Evolutionary conservation across 2,113 vertebrate species (phyloP).

Genomic region (Eudorcas thomsonii): DNA sequence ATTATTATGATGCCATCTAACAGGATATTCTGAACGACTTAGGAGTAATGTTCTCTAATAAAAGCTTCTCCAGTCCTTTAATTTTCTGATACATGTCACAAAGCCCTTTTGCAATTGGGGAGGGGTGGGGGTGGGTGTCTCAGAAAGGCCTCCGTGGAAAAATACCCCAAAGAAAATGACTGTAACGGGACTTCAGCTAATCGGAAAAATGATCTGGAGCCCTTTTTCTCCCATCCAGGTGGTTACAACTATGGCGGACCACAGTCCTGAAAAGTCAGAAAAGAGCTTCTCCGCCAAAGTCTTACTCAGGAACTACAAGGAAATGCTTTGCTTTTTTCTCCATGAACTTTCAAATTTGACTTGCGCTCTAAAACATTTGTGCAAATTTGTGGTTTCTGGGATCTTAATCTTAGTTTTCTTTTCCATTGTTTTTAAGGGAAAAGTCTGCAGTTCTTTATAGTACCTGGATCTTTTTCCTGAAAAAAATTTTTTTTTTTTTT

Average conservation of each 20-base stretch:
- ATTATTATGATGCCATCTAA: not conserved
- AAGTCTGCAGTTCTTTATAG: not conserved
- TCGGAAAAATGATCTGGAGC: not conserved
- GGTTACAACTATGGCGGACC: not conserved
- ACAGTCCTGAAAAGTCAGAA: not conserved
- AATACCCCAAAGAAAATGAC: not conserved
- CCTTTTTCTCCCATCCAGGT: not conserved
- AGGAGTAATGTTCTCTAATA: not conserved
- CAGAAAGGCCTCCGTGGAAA: not conserved
- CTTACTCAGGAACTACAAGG: not conserved
- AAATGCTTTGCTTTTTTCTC: not conserved
- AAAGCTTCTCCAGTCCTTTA: not conserved
- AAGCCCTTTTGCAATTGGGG: not conserved
- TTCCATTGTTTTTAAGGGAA: not conserved
- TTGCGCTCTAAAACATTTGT: not conserved
- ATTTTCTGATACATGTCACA: not conserved
- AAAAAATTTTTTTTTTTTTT: not conserved
- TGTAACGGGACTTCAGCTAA: not conserved
- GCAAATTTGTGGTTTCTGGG: not conserved
- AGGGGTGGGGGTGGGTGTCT: not conserved
- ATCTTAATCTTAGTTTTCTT: not conserved
- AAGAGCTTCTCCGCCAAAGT: not conserved
- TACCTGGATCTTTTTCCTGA: not conserved
- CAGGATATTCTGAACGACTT: not conserved
- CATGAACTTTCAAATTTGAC: conserved; percentile 24